These are phyloP conservation scores for Plemyria rubiginata DNA, from an alignment of 2,888 invertebrate genomes.

Conservation along the genomic window DNA sequence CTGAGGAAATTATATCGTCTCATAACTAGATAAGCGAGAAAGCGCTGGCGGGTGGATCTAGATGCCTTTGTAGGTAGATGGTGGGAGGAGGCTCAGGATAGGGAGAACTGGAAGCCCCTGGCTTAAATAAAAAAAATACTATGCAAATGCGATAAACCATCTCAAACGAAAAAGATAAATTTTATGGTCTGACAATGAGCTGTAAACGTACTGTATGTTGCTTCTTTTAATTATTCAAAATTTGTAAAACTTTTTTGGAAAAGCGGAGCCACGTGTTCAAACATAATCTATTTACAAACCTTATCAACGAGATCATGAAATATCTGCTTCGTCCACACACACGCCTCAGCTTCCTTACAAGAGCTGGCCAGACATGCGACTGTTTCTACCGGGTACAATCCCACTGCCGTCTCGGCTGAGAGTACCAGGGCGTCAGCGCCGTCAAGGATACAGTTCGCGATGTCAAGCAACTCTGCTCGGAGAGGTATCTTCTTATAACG, in stretches of 20 bases:
- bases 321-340: slow-evolving; percentile 83
- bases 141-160: too few relatives aligned
- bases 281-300: slow-evolving; percentile 43
- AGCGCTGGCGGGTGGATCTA: too few relatives aligned
- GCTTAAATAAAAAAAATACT: too few relatives aligned
- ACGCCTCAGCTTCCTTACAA: slow-evolving; percentile 89
- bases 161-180: too few relatives aligned
- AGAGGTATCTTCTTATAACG: slow-evolving; percentile 61
- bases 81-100: too few relatives aligned
- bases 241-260: too few relatives aligned
- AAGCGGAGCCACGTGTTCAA: not conserved
- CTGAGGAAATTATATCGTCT: slow-evolving; percentile 48
- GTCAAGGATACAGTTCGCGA: slow-evolving; percentile 90
- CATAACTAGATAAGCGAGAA: too few relatives aligned
- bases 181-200: too few relatives aligned
- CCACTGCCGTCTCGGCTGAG: slow-evolving; percentile 89
- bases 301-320: slow-evolving; percentile 73
- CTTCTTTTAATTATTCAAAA: too few relatives aligned
- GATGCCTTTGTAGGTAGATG: too few relatives aligned
- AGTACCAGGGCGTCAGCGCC: slow-evolving; percentile 89
- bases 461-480: slow-evolving; percentile 87
- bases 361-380: slow-evolving; percentile 75
- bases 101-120: too few relatives aligned
- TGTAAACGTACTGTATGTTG: too few relatives aligned
- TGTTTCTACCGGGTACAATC: slow-evolving; percentile 84